A percentile compares a stretch with the other conserved stretches of the same genome.
phyloP scores from a whole-genome alignment of 2,888 invertebrate species.

The Mythimna albipuncta region DNA sequence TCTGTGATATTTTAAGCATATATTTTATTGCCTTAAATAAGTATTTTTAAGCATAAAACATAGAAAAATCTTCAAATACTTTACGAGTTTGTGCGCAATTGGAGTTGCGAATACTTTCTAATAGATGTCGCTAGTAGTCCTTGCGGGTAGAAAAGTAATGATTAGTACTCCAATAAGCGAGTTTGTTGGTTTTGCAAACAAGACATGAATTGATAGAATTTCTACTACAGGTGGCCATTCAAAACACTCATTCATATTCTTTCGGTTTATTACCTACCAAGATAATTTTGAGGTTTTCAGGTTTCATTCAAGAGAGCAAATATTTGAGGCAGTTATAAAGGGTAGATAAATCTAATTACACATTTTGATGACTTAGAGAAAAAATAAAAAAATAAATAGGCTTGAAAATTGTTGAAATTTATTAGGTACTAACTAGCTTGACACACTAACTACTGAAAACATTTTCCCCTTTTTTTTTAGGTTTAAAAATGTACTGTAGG shows the following conservation, averaged over 20 bases:
- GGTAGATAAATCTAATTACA: too few relatives aligned
- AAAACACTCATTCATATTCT: background rate
- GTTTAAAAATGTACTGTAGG: too few relatives aligned
- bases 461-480: too few relatives aligned
- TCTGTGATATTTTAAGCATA: background rate
- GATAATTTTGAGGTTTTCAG: background rate
- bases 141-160: constrained; percentile 3
- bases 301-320: background rate
- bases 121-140: constrained; percentile 31
- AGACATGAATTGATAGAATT: background rate
- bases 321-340: background rate
- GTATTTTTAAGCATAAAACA: background rate
- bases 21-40: background rate
- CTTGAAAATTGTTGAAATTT: too few relatives aligned
- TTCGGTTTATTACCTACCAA: background rate
- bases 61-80: background rate
- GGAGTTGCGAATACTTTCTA: background rate
- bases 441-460: too few relatives aligned
- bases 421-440: too few relatives aligned
- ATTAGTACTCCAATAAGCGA: background rate
- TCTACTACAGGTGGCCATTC: background rate
- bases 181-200: constrained; percentile 8
- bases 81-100: background rate
- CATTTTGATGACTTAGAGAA: too few relatives aligned
- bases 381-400: too few relatives aligned